Base-by-base conservation (phyloP, 35 echinoderm and acorn worm genomes). In the Acanthaster planci region DNA sequence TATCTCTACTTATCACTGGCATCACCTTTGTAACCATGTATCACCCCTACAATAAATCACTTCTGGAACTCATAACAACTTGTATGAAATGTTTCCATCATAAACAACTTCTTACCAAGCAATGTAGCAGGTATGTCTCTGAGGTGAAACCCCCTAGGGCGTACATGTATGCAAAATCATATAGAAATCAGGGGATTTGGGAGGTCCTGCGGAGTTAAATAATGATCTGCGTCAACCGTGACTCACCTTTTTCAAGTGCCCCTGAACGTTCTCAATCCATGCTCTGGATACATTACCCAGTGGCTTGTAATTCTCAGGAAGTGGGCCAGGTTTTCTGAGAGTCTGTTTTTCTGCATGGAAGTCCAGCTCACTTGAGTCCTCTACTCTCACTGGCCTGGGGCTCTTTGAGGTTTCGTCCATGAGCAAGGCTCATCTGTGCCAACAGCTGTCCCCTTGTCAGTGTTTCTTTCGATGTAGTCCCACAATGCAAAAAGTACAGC, bases 341-440 rank as follows among this genome's bases (percentile, higher is more conserved):
- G 30, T 34, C 44, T 79, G 37, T 40, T 22, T 79, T 7, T 79
- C 37, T 39, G 31, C 17, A 19, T 39, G 27, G 23, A 37, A 79
- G 37, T 79, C 77, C 29, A 79, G 23, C 21, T 79, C 7, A n/a
- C n/a, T n/a, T n/a, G n/a, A n/a, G n/a, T n/a, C n/a, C 39, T 79
- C 39, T 37, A 79, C 77, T 40, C 44, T 79, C 30, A 79, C 77
- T 37, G 77, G 77, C 77, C 37, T 7, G 31, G 77, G 10, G 32
- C 77, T 39, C 44, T 79, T 40, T 39, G 32, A 15, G 77, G 77
- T 40, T 79, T 79, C 34, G 77, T 50, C 77, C 77, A n/a, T n/a
- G n/a, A n/a, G n/a, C n/a, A n/a, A n/a, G n/a, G n/a, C n/a, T n/a
- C n/a, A n/a, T n/a, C n/a, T n/a, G n/a, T n/a, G n/a, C n/a, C n/a